phyloP scores from a whole-genome alignment of 2,797 vertebrate species.

The Sebastiscus albofasciatus region DNA sequence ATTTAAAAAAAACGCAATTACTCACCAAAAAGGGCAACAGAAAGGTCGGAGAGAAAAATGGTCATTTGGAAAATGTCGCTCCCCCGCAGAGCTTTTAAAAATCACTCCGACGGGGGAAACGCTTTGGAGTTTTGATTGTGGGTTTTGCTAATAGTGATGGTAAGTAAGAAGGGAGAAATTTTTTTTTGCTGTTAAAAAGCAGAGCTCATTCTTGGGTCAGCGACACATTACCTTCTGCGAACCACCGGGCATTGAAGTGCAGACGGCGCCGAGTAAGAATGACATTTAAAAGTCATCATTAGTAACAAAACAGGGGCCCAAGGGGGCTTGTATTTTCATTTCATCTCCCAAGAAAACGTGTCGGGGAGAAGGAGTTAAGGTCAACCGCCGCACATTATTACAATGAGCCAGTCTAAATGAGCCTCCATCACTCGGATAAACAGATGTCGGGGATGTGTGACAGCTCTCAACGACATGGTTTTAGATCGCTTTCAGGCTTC shows the following conservation, averaged over 20 bases:
- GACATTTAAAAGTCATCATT: conserved; percentile 84
- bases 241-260: conserved; percentile 16
- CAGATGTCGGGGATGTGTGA: conserved; percentile 10
- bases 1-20: conserved; percentile 68
- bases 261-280: conserved; percentile 52
- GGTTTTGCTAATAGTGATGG: conserved; percentile 13
- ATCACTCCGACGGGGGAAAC: conserved; percentile 23
- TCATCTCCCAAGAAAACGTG: conserved; percentile 58
- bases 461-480: conserved; percentile 2
- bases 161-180: background rate
- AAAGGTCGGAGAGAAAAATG: conserved; percentile 74
- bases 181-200: conserved; percentile 24
- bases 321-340: conserved; percentile 47
- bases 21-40: conserved; percentile 66
- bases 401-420: conserved; percentile 29
- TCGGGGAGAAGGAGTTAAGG: conserved; percentile 45
- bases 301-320: conserved; percentile 60
- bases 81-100: conserved; percentile 63
- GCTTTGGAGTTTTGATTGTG: conserved; percentile 35
- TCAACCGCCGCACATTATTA: conserved; percentile 43
- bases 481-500: conserved; percentile 21
- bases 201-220: conserved; percentile 17
- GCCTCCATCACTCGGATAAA: conserved; percentile 25
- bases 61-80: conserved; percentile 73
- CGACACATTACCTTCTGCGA: conserved; percentile 28